These are phyloP conservation scores for Tribolium freemani DNA, from an alignment of 2,888 invertebrate species.

Conservation along the genomic window DNA sequence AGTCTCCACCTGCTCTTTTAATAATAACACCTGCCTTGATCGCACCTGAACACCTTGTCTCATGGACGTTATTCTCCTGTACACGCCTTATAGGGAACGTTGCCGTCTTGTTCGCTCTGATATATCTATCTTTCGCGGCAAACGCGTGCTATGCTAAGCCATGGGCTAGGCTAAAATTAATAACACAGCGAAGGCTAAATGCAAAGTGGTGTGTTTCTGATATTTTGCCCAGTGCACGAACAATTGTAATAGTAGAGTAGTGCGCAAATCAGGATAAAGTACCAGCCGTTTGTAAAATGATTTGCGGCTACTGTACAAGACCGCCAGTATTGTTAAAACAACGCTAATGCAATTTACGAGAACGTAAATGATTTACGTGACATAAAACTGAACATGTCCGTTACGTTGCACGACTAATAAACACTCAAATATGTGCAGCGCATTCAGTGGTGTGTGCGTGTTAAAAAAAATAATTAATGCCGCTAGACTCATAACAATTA, in stretches of 20 bases:
- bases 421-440: constrained; percentile 36
- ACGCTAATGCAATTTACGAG: constrained; percentile 35
- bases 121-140: constrained; percentile 13
- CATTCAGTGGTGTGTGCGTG: constrained; percentile 36
- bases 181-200: no score
- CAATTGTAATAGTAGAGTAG: background rate
- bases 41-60: constrained; percentile 25
- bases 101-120: background rate
- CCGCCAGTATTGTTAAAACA: constrained; percentile 22
- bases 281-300: background rate
- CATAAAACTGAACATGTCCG: constrained; percentile 39
- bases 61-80: constrained; percentile 6
- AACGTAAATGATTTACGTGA: constrained; percentile 36
- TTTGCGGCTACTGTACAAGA: background rate
- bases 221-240: no score
- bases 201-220: no score
- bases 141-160: background rate
- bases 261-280: background rate
- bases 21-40: constrained; percentile 15
- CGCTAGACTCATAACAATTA: constrained; percentile 37
- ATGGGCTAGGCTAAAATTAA: background rate
- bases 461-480: constrained; percentile 40
- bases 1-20: constrained; percentile 14
- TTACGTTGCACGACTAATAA: constrained; percentile 37
- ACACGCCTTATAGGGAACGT: constrained; percentile 21